Evolutionary conservation across 1,140 invertebrate genomes (phyloP).

Genomic region (Tetranychus urticae): DNA sequence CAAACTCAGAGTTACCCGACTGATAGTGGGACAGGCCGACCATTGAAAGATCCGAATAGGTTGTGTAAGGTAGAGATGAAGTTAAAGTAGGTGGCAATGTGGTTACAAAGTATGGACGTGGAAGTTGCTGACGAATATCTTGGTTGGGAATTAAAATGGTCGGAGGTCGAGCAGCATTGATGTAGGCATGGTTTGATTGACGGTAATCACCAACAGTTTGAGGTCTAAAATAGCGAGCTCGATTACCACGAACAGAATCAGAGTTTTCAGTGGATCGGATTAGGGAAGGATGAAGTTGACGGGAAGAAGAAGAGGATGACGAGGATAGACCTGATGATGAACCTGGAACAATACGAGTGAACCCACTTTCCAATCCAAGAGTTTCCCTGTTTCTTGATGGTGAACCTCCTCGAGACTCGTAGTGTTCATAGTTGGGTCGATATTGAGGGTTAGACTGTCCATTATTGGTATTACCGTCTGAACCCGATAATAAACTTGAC

Average conservation of each 20-base stretch:
- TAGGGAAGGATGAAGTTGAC: neutral
- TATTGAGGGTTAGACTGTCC: neutral
- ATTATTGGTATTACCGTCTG: too few relatives aligned
- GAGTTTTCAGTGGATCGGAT: too few relatives aligned
- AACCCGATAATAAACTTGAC: too few relatives aligned
- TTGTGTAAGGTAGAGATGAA: too few relatives aligned
- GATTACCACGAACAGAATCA: too few relatives aligned
- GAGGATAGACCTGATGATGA: neutral
- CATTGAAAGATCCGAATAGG: too few relatives aligned
- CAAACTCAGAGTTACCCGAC: neutral
- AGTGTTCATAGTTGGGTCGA: neutral
- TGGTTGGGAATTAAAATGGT: neutral
- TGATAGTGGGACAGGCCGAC: neutral
- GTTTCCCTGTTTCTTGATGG: neutral
- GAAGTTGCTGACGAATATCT: neutral
- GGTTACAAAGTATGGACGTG: neutral
- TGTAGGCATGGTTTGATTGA: neutral
- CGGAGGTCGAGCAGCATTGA: neutral
- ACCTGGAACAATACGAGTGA: too few relatives aligned
- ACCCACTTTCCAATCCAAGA: neutral
- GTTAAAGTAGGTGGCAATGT: neutral
- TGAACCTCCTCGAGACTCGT: neutral
- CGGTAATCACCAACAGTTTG: neutral
- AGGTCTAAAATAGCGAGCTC: neutral
- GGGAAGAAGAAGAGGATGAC: neutral